These are phyloP conservation scores for Drosophila demipolita DNA, from an alignment of 2,888 invertebrate species.

Conservation along the genomic window DNA sequence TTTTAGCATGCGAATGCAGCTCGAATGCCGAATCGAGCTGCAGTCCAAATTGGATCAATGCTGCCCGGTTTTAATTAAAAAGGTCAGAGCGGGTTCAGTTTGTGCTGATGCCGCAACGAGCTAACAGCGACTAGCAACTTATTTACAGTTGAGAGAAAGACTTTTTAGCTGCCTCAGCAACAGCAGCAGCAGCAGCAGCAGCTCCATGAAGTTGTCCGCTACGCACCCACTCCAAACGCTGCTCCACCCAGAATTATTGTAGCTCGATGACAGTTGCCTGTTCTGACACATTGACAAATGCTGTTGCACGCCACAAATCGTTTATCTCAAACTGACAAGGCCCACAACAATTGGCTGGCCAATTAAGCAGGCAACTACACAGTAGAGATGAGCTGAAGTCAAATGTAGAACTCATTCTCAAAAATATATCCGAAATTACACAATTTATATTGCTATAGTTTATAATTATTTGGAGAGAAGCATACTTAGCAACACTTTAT, in stretches of 20 bases:
- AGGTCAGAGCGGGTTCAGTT: slow-evolving; percentile 71
- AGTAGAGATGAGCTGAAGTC: slow-evolving; percentile 29
- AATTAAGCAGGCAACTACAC: slow-evolving; percentile 59
- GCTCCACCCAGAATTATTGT: slow-evolving; percentile 15
- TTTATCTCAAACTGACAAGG: slow-evolving; percentile 61
- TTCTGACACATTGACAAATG: slow-evolving; percentile 76
- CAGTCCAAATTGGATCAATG: slow-evolving; percentile 30
- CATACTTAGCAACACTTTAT: not conserved
- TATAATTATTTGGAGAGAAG: not conserved
- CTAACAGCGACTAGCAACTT: slow-evolving; percentile 13
- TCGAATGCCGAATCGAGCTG: slow-evolving; percentile 56
- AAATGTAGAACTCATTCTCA: not conserved
- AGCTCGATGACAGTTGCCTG: slow-evolving; percentile 61
- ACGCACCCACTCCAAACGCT: slow-evolving; percentile 14
- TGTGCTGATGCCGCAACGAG: slow-evolving; percentile 66
- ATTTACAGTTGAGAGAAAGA: slow-evolving; percentile 43
- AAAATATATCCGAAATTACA: not conserved
- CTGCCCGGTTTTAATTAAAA: slow-evolving; percentile 72
- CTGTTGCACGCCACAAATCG: slow-evolving; percentile 73
- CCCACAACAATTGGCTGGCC: slow-evolving; percentile 61
- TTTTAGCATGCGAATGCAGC: slow-evolving; percentile 75
- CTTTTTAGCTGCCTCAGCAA: slow-evolving; percentile 36
- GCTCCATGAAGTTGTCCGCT: not conserved
- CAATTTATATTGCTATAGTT: not conserved
- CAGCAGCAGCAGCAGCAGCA: slow-evolving; percentile 1